Evolutionary conservation across 2,888 invertebrate genomes (phyloP), one percentile per base, ranked within the genome.

Genomic region (Lordiphosa andalusiaca): DNA sequence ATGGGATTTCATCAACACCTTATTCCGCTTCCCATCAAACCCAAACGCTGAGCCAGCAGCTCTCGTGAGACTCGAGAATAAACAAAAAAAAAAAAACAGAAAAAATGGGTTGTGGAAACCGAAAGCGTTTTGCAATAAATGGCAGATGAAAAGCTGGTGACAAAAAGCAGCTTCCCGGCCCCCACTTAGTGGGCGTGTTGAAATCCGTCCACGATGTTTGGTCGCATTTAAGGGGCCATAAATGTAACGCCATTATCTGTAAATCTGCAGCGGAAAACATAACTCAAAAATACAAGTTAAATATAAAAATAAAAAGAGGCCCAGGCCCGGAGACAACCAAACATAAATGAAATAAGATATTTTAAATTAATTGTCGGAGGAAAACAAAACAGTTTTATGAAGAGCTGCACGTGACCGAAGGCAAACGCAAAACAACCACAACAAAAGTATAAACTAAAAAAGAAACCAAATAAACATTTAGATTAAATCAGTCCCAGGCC

Each of bases 191-290:
- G 35, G 60, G 50, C 35, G 25, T 33, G 47, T 41, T 38, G 39
- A 37, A 48, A 30, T 23, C 25, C 6, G 3, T 1, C 10, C 23
- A 9, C 9, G 7, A 2, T n/a, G 6, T 25, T 52, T 41, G 53
- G 59, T 51, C 67, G 70, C 61, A 71, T 72, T 76, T 80, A 73
- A 60, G 68, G 30, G 66, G 37, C 73, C 78, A 77, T 78, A 82
- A 78, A 78, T 82, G 82, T 78, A 82, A 73, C 67, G 73, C 75
- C 73, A 78, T 75, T 78, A 78, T 78, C 66, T 73, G 65, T 65
- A 71, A 82, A 86, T 86, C 86, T 72, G 70, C 66, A 84, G 73
- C 86, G 86, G 86, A 86, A 86, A 85, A 83, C 69, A 86, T 86
- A 86, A 84, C 78, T 86, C 78, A 86, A 86, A 85, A 76, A 84